Evolutionary conservation across 2,113 vertebrate species (phyloP).

Genomic region (Sphyrna mokarran): DNA sequence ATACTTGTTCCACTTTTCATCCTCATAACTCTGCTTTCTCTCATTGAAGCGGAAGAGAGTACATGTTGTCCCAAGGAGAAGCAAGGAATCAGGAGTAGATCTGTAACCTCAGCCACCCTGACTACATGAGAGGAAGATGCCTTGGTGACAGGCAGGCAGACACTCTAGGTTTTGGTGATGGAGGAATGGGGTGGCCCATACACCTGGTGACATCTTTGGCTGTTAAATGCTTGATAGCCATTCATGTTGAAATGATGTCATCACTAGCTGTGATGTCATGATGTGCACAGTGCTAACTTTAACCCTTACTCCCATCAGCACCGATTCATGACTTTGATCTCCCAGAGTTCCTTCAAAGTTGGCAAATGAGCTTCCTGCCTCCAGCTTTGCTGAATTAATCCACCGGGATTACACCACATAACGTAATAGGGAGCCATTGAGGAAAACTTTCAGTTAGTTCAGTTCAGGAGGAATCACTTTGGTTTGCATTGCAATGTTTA

Average conservation of each 20-base stretch:
- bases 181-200: no score
- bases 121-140: no score
- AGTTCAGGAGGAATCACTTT: not conserved
- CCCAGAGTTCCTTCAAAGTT: not conserved
- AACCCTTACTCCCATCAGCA: not conserved
- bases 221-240: no score
- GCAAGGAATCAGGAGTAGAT: no score
- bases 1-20: no score
- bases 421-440: not conserved
- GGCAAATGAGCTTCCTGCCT: not conserved
- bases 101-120: no score
- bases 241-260: not conserved
- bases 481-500: not conserved
- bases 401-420: not conserved
- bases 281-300: not conserved
- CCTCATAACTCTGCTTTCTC: no score
- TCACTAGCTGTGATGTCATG: not conserved
- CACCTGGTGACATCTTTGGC: no score
- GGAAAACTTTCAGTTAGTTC: not conserved
- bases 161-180: no score
- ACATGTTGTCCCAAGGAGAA: no score
- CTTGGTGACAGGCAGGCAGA: no score
- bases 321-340: not conserved
- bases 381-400: not conserved
- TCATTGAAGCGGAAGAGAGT: no score